Base-by-base conservation (phyloP, 2,888 invertebrate genomes). In the Euclidia mi region DNA sequence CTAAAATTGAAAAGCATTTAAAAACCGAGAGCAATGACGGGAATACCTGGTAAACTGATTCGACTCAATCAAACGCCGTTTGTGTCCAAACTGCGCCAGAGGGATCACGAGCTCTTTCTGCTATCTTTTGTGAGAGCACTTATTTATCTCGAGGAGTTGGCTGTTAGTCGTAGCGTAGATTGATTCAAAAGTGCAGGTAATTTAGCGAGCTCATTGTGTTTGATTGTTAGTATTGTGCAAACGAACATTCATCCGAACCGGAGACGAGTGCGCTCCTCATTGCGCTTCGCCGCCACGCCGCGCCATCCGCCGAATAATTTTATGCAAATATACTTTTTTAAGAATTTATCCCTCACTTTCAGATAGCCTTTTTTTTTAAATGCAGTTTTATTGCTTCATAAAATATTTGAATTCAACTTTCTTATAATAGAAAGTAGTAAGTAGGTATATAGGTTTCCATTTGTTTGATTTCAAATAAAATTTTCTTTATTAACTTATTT, bases 151-250 rank as follows among this genome's bases (percentile, higher is more conserved):
- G 28, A 44, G 20, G 29, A 56, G 56, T 41, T 46, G 20, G 6
- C 17, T 34, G 12, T 38, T 37, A 32, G 34, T 15, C 18, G 38
- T 41, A 38, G 43, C 32, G 50, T 52, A 20, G 42, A 52, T 51
- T 61, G 45, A 62, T 57, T 56, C 47, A 65, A 61, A 71, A 67
- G 50, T 64, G 63, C 65, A 70, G 71, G 71, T 78, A 75, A 75
- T 78, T 76, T 70, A 65, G 63, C 50, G 53, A 55, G 57, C 48
- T 61, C 66, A 69, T 75, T 75, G 71, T 71, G 57, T 64, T 64
- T 72, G 62, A 70, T 69, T 69, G 71, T 63, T 48, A 56, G 53
- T 65, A 72, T 71, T 67, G 64, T 71, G 57, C 44, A 52, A 51
- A 60, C 10, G 38, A 49, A 63, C 55, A 64, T 67, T 71, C 68